Conservation (phyloP, 2,797 vertebrate species). For the Alcedo quadribrachys region DNA sequence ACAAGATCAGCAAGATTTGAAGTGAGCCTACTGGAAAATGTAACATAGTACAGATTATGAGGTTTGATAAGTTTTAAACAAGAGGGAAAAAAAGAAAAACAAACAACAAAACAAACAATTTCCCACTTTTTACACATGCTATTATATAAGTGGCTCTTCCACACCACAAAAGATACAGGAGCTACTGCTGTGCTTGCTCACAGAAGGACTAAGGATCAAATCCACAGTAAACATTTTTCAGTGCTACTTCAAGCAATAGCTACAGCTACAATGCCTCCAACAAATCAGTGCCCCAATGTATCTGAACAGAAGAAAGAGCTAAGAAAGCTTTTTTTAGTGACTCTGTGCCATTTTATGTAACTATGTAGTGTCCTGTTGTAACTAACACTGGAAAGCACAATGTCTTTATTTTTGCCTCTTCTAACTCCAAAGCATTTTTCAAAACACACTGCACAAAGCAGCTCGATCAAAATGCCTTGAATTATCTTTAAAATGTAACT, state of each 20-base stretch:
- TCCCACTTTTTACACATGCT: conserved; percentile 1
- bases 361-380: not conserved
- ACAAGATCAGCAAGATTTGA: conserved; percentile 58
- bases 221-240: conserved; percentile 35
- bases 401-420: conserved; percentile 25
- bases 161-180: not conserved
- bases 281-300: not conserved
- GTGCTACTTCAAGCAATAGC: conserved; percentile 12
- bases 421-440: conserved; percentile 32
- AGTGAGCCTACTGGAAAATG: conserved; percentile 6
- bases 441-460: conserved; percentile 35
- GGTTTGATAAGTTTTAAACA: conserved; percentile 44
- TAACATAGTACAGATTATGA: conserved; percentile 20
- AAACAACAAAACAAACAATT: not conserved
- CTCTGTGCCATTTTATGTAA: conserved; percentile 38
- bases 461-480: conserved; percentile 39
- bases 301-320: conserved; percentile 1
- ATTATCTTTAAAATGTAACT: conserved; percentile 39
- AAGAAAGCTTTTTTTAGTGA: conserved; percentile 6
- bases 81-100: not conserved
- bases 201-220: not conserved
- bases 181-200: not conserved
- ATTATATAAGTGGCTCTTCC: not conserved
- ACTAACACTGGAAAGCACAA: not conserved
- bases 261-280: not conserved